Evolutionary conservation across 2,888 invertebrate species (phyloP), one percentile per base, ranked within the genome.

Genomic region (Drosophila nr. perissopoda): DNA sequence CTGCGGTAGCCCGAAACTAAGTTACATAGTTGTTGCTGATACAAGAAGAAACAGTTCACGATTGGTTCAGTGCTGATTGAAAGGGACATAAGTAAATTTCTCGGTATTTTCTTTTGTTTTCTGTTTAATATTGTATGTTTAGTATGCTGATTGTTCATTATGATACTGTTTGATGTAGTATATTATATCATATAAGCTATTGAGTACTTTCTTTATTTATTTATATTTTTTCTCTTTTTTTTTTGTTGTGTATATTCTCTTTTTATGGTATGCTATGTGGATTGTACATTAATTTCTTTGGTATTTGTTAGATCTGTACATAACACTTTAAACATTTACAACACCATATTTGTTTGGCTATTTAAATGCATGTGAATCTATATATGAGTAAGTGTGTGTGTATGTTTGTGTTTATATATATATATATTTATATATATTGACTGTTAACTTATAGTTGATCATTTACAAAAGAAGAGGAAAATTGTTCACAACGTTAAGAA

Each of bases 261-360:
- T 63, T 52, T 54, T 68, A 57, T 58, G 73, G 64, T 69, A 58
- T 61, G 38, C 62, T 67, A 25, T 70, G 68, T 54, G 72, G 58
- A 60, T 84, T 73, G 64, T 73, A 80, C 77, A 80, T 75, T 66
- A 52, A 66, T 73, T 73, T 76, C 67, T 73, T 67, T 75, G 62
- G 66, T 73, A 65, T 69, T 80, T 59, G 56, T 63, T 68, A 48
- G 60, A 76, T 64, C 86, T 88, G 84, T 80, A 87, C 88, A 84
- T 79, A 77, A 61, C 57, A 65, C 60, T 68, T 69, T 72, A 66
- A 83, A 73, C 83, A 80, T 88, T 85, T 88, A 88, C 76, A 88
- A 85, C 74, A 85, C 75, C 74, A 73, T 78, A 72, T 49, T 73
- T 75, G 18, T 65, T 76, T 45, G 60, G 58, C 58, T 77, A 73